These are phyloP conservation scores for Isotomurus palustris DNA, from an alignment of 2,888 invertebrate species.

Conservation along the genomic window DNA sequence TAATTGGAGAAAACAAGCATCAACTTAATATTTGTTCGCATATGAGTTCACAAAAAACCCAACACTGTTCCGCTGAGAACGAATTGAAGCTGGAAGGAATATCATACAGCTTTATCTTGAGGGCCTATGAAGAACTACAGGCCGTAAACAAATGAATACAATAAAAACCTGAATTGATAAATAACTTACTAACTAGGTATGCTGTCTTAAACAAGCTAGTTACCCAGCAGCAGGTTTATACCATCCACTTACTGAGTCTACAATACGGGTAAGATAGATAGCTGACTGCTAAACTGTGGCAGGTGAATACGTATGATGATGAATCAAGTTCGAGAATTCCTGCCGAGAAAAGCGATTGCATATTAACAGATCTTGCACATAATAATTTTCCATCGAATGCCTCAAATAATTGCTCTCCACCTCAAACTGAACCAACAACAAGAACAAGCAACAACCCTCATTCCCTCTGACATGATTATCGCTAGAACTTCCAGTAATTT, in stretches of 20 bases:
- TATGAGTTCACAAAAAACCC: too few relatives aligned
- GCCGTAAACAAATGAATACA: too few relatives aligned
- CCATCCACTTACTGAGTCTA: neutral
- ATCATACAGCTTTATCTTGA: too few relatives aligned
- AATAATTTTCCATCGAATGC: constrained; percentile 44
- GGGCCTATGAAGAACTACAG: too few relatives aligned
- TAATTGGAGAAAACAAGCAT: neutral
- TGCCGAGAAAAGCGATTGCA: constrained; percentile 41
- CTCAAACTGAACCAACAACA: constrained; percentile 5
- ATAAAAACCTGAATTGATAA: neutral
- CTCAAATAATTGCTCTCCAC: constrained; percentile 40
- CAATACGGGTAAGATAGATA: neutral
- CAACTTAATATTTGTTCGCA: neutral
- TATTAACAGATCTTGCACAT: constrained; percentile 45
- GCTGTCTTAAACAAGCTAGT: neutral
- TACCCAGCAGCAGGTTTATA: neutral
- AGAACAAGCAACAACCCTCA: too few relatives aligned
- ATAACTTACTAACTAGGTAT: neutral
- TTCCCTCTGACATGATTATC: too few relatives aligned
- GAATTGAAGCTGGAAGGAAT: neutral
- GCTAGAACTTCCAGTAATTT: too few relatives aligned
- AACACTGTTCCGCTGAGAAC: neutral
- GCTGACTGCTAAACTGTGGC: constrained; percentile 7
- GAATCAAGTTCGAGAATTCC: constrained; percentile 31
- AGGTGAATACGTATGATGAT: constrained; percentile 1